Conservation (phyloP, 2,888 invertebrate genomes). For the Anticlea derivata region DNA sequence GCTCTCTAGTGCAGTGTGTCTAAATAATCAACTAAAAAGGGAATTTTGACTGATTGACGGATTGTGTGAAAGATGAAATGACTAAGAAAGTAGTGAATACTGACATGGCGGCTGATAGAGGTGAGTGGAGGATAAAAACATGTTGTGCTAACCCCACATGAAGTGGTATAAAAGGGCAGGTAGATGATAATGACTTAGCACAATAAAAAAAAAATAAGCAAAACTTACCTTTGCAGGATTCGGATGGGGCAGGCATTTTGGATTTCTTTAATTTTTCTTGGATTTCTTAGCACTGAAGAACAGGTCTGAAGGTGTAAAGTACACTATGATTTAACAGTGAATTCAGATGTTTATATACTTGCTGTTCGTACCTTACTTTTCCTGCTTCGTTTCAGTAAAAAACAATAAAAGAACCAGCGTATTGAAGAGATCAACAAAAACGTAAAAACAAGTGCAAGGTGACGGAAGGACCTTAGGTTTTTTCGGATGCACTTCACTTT, state of each 20-base stretch:
- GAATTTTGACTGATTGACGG: too few species aligned
- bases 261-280: conserved; percentile 19
- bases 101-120: too few species aligned
- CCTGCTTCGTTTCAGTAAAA: too few species aligned
- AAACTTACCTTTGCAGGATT: conserved; percentile 81
- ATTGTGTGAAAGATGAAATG: too few species aligned
- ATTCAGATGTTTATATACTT: conserved; percentile 45
- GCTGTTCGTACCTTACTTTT: too few species aligned
- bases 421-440: neutral
- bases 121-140: too few species aligned
- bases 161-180: too few species aligned
- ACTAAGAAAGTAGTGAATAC: too few species aligned
- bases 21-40: too few species aligned
- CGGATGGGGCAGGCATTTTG: conserved; percentile 83
- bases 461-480: conserved; percentile 44
- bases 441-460: conserved; percentile 26
- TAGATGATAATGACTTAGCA: too few species aligned
- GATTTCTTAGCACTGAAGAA: conserved; percentile 3
- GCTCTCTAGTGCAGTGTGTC: too few species aligned
- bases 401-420: neutral
- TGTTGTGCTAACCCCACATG: too few species aligned
- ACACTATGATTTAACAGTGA: conserved; percentile 27
- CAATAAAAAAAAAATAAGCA: conserved; percentile 1
- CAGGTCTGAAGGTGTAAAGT: conserved; percentile 17
- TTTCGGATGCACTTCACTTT: conserved; percentile 36